phyloP scores from a whole-genome alignment of 1,140 invertebrate species.

The Drosophila lowei region DNA sequence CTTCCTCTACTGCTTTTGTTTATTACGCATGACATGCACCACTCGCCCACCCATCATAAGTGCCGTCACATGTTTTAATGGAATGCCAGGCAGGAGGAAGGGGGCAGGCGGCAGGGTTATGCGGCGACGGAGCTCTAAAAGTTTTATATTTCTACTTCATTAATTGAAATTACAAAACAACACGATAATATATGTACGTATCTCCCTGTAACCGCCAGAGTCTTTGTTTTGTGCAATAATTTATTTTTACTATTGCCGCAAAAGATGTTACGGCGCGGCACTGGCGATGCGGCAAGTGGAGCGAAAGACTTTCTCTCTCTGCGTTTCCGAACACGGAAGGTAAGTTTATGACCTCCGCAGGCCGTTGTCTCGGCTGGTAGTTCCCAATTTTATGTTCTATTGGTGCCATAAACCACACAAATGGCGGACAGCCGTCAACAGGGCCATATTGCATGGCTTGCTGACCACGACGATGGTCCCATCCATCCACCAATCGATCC shows the following conservation, averaged over 20 bases:
- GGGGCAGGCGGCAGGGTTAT: too few species aligned
- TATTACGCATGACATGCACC: slow-evolving; percentile 59
- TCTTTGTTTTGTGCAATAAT: slow-evolving; percentile 54
- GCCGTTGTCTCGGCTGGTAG: slow-evolving; percentile 10
- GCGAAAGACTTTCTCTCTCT: slow-evolving; percentile 53
- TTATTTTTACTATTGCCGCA: slow-evolving; percentile 51
- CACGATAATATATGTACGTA: slow-evolving; percentile 15
- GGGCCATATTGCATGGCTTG: slow-evolving; percentile 20
- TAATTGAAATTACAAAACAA: slow-evolving; percentile 72
- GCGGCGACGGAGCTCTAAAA: slow-evolving; percentile 32
- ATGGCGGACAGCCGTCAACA: slow-evolving; percentile 12
- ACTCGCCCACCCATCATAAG: slow-evolving; percentile 66
- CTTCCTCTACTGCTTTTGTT: slow-evolving; percentile 56
- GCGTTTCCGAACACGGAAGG: slow-evolving; percentile 35
- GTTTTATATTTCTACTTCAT: slow-evolving; percentile 54
- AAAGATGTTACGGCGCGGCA: slow-evolving; percentile 42
- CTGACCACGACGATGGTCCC: too few species aligned
- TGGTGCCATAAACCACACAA: slow-evolving; percentile 57
- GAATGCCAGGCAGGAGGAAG: slow-evolving; percentile 49
- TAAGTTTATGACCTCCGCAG: slow-evolving; percentile 35
- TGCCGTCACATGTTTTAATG: slow-evolving; percentile 74
- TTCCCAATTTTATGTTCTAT: slow-evolving; percentile 67
- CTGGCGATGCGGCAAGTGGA: slow-evolving; percentile 40
- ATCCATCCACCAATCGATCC: too few species aligned
- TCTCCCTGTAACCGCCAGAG: not conserved